Percentiles rank a stretch among this genome's conserved stretches.
Conservation (phyloP, 64 coral and sea anemone genomes). For the Pachyseris speciosa region DNA sequence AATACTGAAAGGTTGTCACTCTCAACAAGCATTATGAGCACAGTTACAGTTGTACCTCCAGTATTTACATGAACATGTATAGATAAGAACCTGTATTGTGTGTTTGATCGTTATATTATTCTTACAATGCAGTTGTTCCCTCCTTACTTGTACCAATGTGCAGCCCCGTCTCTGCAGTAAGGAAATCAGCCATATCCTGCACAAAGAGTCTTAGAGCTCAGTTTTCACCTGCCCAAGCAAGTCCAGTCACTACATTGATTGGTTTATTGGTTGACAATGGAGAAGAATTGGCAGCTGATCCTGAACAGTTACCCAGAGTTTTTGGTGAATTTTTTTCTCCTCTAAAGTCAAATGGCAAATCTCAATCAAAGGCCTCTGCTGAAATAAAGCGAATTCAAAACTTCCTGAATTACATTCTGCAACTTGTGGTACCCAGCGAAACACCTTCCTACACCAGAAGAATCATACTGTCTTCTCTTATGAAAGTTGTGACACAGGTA, state of each 20-base stretch:
- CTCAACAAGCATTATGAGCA: too few species aligned
- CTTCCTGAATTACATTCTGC: slow-evolving; percentile 37
- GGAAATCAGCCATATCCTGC: slow-evolving; percentile 57
- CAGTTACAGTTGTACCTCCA: too few species aligned
- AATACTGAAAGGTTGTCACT: too few species aligned
- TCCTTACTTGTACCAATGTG: slow-evolving; percentile 68
- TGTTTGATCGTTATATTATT: not conserved
- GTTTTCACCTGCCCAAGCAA: not conserved
- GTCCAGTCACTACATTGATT: slow-evolving; percentile 47
- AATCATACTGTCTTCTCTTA: slow-evolving; percentile 44
- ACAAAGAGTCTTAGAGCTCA: slow-evolving; percentile 34
- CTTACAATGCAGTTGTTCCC: slow-evolving; percentile 65
- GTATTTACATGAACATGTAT: not conserved
- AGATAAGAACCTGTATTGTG: too few species aligned
- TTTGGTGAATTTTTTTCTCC: slow-evolving; percentile 12
- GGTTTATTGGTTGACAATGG: slow-evolving; percentile 59
- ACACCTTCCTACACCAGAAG: slow-evolving; percentile 68
- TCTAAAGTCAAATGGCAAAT: not conserved
- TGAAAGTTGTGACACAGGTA: slow-evolving; percentile 71
- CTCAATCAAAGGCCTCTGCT: slow-evolving; percentile 43
- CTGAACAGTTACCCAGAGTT: slow-evolving; percentile 66
- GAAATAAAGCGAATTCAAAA: slow-evolving; percentile 41
- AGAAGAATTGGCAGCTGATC: slow-evolving; percentile 80
- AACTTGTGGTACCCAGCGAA: slow-evolving; percentile 42
- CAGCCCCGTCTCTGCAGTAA: slow-evolving; percentile 66